A percentile compares a stretch with the other conserved stretches of the same genome.
Conservation (phyloP, 2,113 vertebrate species). For the Nettapus auritus region DNA sequence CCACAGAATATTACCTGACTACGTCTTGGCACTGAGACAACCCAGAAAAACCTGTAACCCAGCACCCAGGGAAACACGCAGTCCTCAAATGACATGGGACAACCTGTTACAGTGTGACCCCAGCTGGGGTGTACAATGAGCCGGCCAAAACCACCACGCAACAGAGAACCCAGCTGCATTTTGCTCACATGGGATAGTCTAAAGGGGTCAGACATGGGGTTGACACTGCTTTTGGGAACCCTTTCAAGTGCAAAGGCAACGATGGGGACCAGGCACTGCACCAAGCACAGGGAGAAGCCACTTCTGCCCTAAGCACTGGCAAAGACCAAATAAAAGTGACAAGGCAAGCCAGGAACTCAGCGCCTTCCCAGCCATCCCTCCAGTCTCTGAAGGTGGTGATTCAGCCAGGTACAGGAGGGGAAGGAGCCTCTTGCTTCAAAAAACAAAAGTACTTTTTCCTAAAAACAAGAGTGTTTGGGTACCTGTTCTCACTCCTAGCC, state of each 20-base stretch:
- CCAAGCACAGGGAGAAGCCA: accelerated
- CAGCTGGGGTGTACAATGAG: background rate
- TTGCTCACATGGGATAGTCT: accelerated
- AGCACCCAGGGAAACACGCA: background rate
- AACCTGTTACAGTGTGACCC: accelerated
- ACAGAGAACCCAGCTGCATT: background rate
- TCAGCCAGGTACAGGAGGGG: background rate
- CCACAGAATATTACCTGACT: background rate
- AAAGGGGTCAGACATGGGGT: background rate
- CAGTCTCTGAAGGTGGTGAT: background rate
- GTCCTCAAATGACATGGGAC: background rate
- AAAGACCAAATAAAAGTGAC: background rate
- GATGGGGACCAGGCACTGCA: background rate
- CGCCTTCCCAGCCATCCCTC: background rate
- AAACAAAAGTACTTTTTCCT: background rate
- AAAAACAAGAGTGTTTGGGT: background rate
- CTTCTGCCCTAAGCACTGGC: background rate
- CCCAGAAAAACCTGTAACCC: background rate
- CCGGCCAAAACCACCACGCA: background rate
- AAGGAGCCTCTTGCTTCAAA: background rate
- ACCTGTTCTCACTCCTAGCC: background rate
- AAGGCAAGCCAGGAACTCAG: background rate
- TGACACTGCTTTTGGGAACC: background rate
- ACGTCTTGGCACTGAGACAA: background rate
- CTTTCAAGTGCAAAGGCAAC: background rate